These are phyloP conservation scores for Notolepis coatsorum DNA, from an alignment of 2,797 vertebrate species.

Conservation along the genomic window DNA sequence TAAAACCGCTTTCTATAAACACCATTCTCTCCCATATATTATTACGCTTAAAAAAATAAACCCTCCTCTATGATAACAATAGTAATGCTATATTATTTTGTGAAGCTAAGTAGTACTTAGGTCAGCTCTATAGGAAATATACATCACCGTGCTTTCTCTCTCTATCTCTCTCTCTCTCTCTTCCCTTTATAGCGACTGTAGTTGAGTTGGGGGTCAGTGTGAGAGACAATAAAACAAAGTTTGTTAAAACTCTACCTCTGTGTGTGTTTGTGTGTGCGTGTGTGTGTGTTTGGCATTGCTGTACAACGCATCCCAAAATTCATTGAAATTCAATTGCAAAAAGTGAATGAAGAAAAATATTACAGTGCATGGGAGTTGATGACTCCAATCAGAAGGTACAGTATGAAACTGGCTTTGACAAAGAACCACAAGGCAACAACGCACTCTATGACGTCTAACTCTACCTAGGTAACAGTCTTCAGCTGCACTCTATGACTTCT, in stretches of 20 bases:
- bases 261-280: constrained; percentile 15
- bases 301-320: constrained; percentile 50
- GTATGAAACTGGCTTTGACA: constrained; percentile 65
- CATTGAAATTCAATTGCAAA: constrained; percentile 58
- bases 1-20: constrained; percentile 82
- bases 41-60: constrained; percentile 88
- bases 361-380: constrained; percentile 70
- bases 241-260: constrained; percentile 39
- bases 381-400: constrained; percentile 63
- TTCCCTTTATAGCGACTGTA: constrained; percentile 70
- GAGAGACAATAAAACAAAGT: constrained; percentile 54
- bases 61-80: constrained; percentile 85
- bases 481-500: not conserved
- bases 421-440: constrained; percentile 21
- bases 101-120: constrained; percentile 82
- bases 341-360: constrained; percentile 56
- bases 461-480: constrained; percentile 24
- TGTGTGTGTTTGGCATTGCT: constrained; percentile 42
- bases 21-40: constrained; percentile 85
- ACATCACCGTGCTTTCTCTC: constrained; percentile 68
- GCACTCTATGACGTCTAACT: constrained; percentile 30
- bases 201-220: constrained; percentile 64
- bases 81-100: constrained; percentile 82
- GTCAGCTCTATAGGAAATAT: constrained; percentile 83
- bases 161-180: constrained; percentile 51